Evolutionary conservation across 2,888 invertebrate species (phyloP).

Genomic region (Phortica okadai): DNA sequence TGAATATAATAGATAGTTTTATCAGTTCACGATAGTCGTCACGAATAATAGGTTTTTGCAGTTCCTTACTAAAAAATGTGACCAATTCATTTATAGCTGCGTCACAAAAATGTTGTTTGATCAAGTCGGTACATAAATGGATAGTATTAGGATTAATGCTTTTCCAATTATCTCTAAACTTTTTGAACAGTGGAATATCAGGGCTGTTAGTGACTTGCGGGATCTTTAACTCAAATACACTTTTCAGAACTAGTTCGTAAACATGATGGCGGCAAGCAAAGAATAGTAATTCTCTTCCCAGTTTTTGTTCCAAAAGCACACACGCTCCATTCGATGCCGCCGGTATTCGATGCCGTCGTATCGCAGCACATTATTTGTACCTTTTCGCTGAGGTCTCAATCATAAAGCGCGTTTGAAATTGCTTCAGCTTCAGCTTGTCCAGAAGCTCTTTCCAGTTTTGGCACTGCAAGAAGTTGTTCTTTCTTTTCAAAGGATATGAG

Average conservation of each 20-base stretch:
- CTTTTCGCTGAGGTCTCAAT: constrained; percentile 53
- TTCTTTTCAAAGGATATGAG: constrained; percentile 48
- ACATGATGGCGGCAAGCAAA: constrained; percentile 44
- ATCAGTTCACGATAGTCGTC: constrained; percentile 54
- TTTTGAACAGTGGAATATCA: constrained; percentile 49
- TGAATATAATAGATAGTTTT: constrained; percentile 24
- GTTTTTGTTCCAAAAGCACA: constrained; percentile 52
- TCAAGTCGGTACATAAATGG: background rate
- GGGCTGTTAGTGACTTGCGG: constrained; percentile 49
- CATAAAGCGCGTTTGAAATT: constrained; percentile 47
- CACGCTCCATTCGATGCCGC: constrained; percentile 55
- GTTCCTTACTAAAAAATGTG: constrained; percentile 27
- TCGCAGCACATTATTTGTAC: constrained; percentile 54
- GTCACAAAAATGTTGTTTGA: background rate
- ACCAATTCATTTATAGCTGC: background rate
- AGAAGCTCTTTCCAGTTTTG: constrained; percentile 55
- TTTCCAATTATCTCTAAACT: constrained; percentile 29
- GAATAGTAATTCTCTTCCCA: constrained; percentile 39
- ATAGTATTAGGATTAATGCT: constrained; percentile 22
- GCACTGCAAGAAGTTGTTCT: constrained; percentile 61
- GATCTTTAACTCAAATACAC: constrained; percentile 48
- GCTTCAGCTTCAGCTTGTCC: constrained; percentile 47
- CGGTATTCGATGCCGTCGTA: constrained; percentile 57
- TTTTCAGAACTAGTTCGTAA: constrained; percentile 45
- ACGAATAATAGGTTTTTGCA: constrained; percentile 47